Base-by-base conservation (phyloP, 2,888 invertebrate genomes). In the Pterostichus niger region DNA sequence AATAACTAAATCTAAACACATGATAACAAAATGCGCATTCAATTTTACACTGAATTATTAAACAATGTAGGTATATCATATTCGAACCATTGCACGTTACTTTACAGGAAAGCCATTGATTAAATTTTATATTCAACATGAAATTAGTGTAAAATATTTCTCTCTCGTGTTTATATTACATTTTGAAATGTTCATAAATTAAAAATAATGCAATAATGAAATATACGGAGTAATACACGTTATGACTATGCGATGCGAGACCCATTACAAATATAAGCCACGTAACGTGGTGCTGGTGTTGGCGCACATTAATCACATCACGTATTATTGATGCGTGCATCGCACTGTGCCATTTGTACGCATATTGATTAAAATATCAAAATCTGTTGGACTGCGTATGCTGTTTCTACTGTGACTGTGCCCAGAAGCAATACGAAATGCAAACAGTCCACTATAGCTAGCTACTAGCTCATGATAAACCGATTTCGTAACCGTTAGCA, bases 201-300 rank as follows among this genome's bases (percentile, higher is more conserved):
- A 80, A 80, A 80, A 80, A 80, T 80, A 80, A 80, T 52, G 68
- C 80, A 80, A 80, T 80, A 68, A 68, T 80, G 80, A 64, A 79
- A 79, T 79, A 79, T 79, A 64, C 35, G 33, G 49, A 7, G 49
- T 68, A 68, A 68, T 56, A 17, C 17, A 40, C 10, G 35, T 17
- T 15, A 40, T 40, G 68, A 52, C 13, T 61, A 33, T 68, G 49
- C 52, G 35, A 80, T 49, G 64, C 52, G 49, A 49, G 10, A 52
- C 5, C 80, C 80, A 80, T 61, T 52, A 80, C 31, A 61, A 64
- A 80, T 79, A 68, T 64, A 79, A 80, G 52, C 68, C 35, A 64
- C 64, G 68, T 68, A 35, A 44, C 31, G 33, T 49, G 68, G 9
- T 40, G 40, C 40, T 6, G 40, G 40, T 9, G 40, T 40, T 40